Base-by-base conservation (phyloP, 2,113 vertebrate species). In the Nyctibius bracteatus region DNA sequence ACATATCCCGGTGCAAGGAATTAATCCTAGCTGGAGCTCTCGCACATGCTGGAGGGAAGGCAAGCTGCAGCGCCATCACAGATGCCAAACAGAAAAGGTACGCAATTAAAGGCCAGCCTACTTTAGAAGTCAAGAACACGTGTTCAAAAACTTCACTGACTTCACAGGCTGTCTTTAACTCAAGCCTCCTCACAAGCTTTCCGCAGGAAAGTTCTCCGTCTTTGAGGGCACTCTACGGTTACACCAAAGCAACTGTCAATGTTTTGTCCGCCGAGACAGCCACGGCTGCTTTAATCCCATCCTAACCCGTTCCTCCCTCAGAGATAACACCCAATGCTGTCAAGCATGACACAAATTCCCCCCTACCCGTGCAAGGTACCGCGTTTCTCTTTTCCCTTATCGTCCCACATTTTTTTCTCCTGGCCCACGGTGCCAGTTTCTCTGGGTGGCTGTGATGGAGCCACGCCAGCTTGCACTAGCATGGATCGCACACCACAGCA, bases 401-500 rank as follows among this genome's bases (percentile, higher is more conserved):
- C 4, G 2, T 4, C 3, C 25, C 25, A 14, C 9, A 9, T 23
- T 41, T 49, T 49, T 31, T 52, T 6, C 49, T 73, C 44, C 63
- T 14, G 11, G 54, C 14, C 9, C n/a, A 2, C 41, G 2, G 6
- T 5, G 54, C 23, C 23, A 49, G 46, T 41, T 54, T 14, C 46
- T 58, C 13, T 19, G 17, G 18, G 21, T 8, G 27, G 49, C 75
- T 23, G 82, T 1, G 1, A 31, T 4, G 31, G 66, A 88, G 66
- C 52, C 6, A 19, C 1, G 41, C 46, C 67, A 51, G 8, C 43
- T 51, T 28, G 52, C 46, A 9, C 44, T 4, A 57, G 35, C 44
- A 18, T 0, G 1, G 39, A 44, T 49, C 14, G 3, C 65, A 20
- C 43, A 8, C 33, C 33, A 14, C 13, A 37, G 65, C 28, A 5